Evolutionary conservation across 2,797 vertebrate genomes (phyloP), one percentile per base, ranked within the genome.

Genomic region (Rousettus madagascariensis): DNA sequence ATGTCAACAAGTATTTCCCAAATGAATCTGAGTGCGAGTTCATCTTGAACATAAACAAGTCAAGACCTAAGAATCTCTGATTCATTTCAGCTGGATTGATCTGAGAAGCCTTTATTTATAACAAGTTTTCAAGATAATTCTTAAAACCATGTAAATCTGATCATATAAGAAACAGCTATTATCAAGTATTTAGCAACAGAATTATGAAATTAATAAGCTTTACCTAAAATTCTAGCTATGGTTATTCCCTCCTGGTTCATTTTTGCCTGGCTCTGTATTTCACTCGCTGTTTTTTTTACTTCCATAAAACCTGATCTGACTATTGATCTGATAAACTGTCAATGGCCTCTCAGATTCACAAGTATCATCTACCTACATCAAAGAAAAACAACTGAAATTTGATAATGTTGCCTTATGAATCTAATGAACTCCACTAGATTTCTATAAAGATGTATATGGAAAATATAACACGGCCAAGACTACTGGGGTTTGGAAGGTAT

Each of bases 351-450:
- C n/a, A 33, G 41, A 55, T 2, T 43, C 33, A n/a, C 59, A 82
- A 11, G n/a, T 92, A 55, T 59, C 26, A 8, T 77, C 30, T 66
- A 46, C 4, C 4, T 59, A 77, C 4, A 5, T 82, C 78, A 66
- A 83, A 93, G 63, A 90, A 90, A 92, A 90, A 59, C 19, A 66
- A 24, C 69, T 79, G 43, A 75, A 91, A 61, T 38, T 55, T 91
- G 33, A 63, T 68, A 59, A 61, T 43, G 3, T 26, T 36, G 7
- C 22, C 8, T 69, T 49, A 8, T 2, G 13, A 86, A 74, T 63
- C 12, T 3, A 72, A 5, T 41, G 33, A 55, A 65, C 19, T 79
- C 8, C 7, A 41, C 0, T 8, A 15, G 10, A 13, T 30, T 41
- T n/a, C 9, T 7, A 12, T 38, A 43, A 69, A 65, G 36, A 86